phyloP scores from a whole-genome alignment of 2,797 vertebrate species.

The Liasis olivaceus region DNA sequence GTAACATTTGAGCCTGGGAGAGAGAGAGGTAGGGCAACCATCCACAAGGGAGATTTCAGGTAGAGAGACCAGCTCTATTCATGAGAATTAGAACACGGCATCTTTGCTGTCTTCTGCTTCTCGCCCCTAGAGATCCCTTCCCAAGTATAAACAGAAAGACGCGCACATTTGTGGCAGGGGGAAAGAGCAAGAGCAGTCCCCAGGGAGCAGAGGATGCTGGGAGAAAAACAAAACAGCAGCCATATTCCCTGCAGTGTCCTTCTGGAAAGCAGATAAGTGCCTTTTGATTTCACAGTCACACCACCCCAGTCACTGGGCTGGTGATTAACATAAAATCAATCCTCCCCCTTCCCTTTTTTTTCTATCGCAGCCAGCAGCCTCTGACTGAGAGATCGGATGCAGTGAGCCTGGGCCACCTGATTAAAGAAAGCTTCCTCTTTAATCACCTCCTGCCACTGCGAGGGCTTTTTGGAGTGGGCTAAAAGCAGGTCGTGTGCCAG shows the following conservation, averaged over 20 bases:
- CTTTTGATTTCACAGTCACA: conserved; percentile 39
- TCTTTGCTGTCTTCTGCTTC: background rate
- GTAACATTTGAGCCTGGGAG: background rate
- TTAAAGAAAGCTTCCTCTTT: conserved; percentile 36
- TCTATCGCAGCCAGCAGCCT: conserved; percentile 2
- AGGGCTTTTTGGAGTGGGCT: background rate
- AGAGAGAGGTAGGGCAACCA: background rate
- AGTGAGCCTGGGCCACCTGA: conserved; percentile 19
- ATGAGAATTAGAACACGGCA: conserved; percentile 21
- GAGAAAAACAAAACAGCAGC: conserved; percentile 34
- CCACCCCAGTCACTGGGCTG: conserved; percentile 11
- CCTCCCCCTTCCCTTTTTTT: background rate
- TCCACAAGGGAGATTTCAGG: background rate
- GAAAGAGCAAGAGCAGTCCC: conserved; percentile 4
- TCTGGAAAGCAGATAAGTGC: conserved; percentile 40
- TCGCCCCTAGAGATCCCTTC: conserved; percentile 28
- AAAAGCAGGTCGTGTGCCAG: conserved; percentile 5
- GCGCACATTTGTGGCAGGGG: background rate
- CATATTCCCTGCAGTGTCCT: conserved; percentile 40
- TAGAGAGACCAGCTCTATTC: background rate
- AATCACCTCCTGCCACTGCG: conserved; percentile 10
- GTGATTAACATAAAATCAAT: conserved; percentile 58
- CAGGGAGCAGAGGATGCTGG: conserved; percentile 32
- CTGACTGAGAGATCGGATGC: conserved; percentile 2
- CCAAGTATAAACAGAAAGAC: conserved; percentile 13